Conservation (phyloP, 2,888 invertebrate genomes). For the Onthophagus sagittarius region DNA sequence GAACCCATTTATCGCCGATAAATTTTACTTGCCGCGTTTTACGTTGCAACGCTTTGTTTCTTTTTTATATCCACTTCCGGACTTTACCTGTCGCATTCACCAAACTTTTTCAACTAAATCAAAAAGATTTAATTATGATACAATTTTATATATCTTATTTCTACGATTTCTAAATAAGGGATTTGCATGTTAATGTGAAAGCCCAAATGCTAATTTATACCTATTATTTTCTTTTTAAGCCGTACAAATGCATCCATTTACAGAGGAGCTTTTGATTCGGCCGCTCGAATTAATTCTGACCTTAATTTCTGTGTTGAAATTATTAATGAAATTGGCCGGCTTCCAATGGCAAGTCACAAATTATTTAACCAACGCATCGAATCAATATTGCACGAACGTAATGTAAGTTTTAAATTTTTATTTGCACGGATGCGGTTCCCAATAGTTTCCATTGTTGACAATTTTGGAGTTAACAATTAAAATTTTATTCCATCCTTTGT, state of each 20-base stretch:
- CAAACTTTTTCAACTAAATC: background rate
- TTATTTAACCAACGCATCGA: background rate
- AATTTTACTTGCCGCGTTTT: background rate
- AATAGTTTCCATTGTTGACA: background rate
- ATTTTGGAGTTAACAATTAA: background rate
- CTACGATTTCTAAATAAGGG: too few species aligned
- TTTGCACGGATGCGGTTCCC: background rate
- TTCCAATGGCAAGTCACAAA: background rate
- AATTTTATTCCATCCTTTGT: background rate
- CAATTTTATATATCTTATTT: background rate
- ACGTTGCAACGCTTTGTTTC: background rate
- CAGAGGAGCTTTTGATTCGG: background rate
- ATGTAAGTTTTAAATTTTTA: background rate
- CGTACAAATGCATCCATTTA: background rate
- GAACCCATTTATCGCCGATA: background rate
- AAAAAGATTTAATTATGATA: too few species aligned
- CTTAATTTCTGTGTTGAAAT: background rate
- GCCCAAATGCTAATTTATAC: background rate
- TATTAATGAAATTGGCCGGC: background rate
- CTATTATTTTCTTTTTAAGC: background rate
- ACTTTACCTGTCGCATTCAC: background rate
- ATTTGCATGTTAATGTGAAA: background rate
- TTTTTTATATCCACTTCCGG: background rate
- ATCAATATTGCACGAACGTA: background rate
- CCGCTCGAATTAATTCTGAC: background rate